Base-by-base conservation (phyloP, 2,888 invertebrate species). In the Drosophila nr. perissopoda region DNA sequence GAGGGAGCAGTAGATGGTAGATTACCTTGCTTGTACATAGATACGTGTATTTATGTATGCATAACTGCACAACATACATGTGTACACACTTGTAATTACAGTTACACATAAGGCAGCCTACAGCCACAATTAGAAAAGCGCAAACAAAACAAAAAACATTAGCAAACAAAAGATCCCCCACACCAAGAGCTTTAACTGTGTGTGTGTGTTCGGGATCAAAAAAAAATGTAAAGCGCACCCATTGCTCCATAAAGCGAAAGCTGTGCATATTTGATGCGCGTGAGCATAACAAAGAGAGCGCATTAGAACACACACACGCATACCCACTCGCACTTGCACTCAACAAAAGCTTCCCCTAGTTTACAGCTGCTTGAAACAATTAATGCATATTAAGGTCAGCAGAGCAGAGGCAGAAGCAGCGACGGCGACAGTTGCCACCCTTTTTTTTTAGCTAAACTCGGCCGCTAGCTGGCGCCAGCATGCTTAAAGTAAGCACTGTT, bases 361-460 rank as follows among this genome's bases (percentile, higher is more conserved):
- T 77, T 70, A 62, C 80, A 78, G 80, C 76, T 80, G 81, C 81
- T 79, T 72, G 67, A 69, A 81, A 68, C 83, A 83, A 83, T 83
- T 87, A 83, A 87, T 83, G 83, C 80, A 83, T 85, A 83, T 83
- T 83, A 83, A 83, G 83, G 83, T 83, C 83, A 81, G 67, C 78
- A 69, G 53, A 38, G 33, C 42, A 51, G 34, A 54, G 36, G 40
- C 66, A 59, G 59, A 63, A 31, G n/a, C 60, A 18, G 59, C 33
- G 13, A 40, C 51, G 16, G 56, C 29, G 27, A 40, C 51, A 27
- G 54, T 34, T 49, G 51, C 73, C 59, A 52, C 74, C 84, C 78
- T 71, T 83, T 77, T 48, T 79, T 76, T 48, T 66, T 40, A 54
- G 63, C 5, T 42, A 76, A 80, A 66, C 51, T 69, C 52, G 45